Percentiles rank a stretch among this genome's conserved stretches.
Conservation (phyloP, 1,140 invertebrate species). For the Nephila pilipes region DNA sequence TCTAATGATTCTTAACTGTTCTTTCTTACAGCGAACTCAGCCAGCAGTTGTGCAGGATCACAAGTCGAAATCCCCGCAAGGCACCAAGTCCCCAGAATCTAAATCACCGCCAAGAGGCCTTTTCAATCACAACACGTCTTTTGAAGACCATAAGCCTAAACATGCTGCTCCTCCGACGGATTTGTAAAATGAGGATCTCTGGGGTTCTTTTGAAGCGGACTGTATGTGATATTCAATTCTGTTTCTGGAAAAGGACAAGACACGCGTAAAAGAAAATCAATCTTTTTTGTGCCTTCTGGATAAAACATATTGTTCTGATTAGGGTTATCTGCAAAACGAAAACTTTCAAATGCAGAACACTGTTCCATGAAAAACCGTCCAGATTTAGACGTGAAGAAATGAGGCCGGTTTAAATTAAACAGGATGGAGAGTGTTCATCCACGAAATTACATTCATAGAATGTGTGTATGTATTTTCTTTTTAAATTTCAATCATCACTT, state of each 20-base stretch:
- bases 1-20: neutral
- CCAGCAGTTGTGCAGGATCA: conserved; percentile 69
- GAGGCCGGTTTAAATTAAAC: too few species aligned
- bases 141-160: conserved; percentile 62
- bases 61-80: conserved; percentile 55
- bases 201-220: too few species aligned
- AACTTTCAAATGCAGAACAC: too few species aligned
- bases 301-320: neutral
- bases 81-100: conserved; percentile 47
- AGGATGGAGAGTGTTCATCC: too few species aligned
- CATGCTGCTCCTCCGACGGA: conserved; percentile 69
- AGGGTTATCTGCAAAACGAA: too few species aligned
- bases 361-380: too few species aligned
- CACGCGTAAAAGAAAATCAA: neutral
- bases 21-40: conserved; percentile 37
- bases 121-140: conserved; percentile 58
- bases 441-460: too few species aligned
- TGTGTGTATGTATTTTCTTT: too few species aligned
- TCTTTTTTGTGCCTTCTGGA: neutral
- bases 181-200: neutral
- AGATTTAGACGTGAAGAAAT: too few species aligned
- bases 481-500: too few species aligned
- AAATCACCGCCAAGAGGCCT: conserved; percentile 59
- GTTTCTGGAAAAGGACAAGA: neutral
- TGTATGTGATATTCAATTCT: neutral